These are phyloP conservation scores for Catajapyx aquilonaris DNA, from an alignment of 1,140 invertebrate genomes.

Conservation along the genomic window DNA sequence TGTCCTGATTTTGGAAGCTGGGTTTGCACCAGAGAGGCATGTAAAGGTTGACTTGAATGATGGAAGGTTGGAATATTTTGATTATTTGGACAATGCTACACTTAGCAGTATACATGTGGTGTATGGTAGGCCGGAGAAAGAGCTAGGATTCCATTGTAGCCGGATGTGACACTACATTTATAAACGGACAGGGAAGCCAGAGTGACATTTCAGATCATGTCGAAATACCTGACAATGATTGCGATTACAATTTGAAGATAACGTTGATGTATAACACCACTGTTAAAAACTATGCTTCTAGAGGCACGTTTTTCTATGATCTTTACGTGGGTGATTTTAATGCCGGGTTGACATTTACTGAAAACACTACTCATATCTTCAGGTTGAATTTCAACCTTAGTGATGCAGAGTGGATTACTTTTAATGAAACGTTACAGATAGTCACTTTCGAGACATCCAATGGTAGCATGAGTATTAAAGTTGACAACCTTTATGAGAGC, in stretches of 20 bases:
- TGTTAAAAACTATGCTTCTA: background rate
- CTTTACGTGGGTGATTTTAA: no score
- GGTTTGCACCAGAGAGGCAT: background rate
- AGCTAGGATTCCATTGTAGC: background rate
- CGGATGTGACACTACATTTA: background rate
- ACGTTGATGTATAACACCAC: background rate
- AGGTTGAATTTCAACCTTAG: background rate
- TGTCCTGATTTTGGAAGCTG: background rate
- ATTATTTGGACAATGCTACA: background rate
- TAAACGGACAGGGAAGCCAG: background rate
- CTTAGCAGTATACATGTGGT: background rate
- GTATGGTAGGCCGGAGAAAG: background rate
- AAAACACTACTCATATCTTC: background rate
- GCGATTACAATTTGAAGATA: background rate
- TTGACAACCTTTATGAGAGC: background rate
- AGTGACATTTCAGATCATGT: background rate
- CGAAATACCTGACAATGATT: background rate
- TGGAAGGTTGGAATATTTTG: background rate
- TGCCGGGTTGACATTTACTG: no score
- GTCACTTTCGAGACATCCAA: background rate
- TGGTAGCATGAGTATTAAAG: background rate
- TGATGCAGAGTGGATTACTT: background rate
- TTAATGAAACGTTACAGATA: background rate
- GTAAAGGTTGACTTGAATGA: background rate
- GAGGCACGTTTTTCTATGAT: background rate